Evolutionary conservation across 2,113 vertebrate species (phyloP), one percentile per base, ranked within the genome.

Genomic region (Urocynchramus pylzowi): DNA sequence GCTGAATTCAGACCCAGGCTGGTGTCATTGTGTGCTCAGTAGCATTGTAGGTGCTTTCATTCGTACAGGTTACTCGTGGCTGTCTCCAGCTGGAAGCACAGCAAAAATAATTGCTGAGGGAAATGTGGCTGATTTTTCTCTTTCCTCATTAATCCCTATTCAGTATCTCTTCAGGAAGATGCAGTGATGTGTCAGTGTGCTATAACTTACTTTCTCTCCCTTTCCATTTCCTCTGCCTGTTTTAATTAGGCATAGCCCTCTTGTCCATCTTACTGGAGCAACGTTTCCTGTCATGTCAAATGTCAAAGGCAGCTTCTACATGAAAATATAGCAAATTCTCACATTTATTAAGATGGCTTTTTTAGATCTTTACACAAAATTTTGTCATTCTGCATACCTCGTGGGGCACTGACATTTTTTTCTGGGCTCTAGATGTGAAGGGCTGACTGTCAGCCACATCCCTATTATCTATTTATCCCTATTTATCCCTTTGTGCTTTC

Each of bases 201-300:
- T 59, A 0, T 26, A 61, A 84, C 60, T 77, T 88, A 70, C 45
- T 57, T 91, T 93, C 19, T 89, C 24, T 61, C 64, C 27, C 37
- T 61, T 91, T 60, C 45, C 31, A 3, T 69, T 56, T 45, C 52
- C 23, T 93, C 57, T 78, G 65, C 59, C 31, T 65, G 49, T 91
- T 95, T 88, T 89, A 95, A 95, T 95, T 87, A 90, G 82, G 88
- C 47, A 1, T 2, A 90, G 70, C 84, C 41, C 37, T 35, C 17
- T 70, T 63, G 70, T 85, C 81, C 50, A 9, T 90, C 75, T 91
- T 91, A 22, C 57, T 78, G 76, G 50, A 95, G 57, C 73, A 78
- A 47, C 35, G 3, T 75, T 70, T 93, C 41, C 35, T 87, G 89
- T 68, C 84, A 61, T 70, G 54, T 78, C 84, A 78, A 80, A 74